Evolutionary conservation across 1,140 invertebrate genomes (phyloP).

Genomic region (Drosophila tani): DNA sequence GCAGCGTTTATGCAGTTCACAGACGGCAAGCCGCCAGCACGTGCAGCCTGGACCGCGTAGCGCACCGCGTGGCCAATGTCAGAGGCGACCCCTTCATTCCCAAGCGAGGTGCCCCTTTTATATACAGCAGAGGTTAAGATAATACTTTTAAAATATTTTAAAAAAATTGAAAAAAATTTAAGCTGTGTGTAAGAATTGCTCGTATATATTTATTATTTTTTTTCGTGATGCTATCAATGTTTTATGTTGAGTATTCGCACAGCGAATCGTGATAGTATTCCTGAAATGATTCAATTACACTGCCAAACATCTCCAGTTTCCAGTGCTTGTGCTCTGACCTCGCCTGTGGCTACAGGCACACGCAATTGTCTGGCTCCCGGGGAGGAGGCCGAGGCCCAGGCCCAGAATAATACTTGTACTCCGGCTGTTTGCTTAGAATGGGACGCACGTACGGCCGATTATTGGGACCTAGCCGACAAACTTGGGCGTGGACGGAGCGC

Average conservation of each 20-base stretch:
- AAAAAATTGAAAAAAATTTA: too few relatives aligned
- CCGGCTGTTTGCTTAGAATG: conserved; percentile 58
- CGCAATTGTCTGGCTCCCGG: conserved; percentile 19
- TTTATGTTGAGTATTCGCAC: not conserved
- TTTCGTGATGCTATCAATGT: too few relatives aligned
- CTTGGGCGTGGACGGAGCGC: conserved; percentile 30
- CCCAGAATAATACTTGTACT: conserved; percentile 30
- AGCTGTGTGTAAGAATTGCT: too few relatives aligned
- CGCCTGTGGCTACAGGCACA: conserved; percentile 5
- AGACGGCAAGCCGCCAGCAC: conserved; percentile 46
- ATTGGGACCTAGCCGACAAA: conserved; percentile 63
- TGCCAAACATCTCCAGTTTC: not conserved
- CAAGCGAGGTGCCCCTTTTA: not conserved
- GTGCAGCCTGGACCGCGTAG: conserved; percentile 55
- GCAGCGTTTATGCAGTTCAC: conserved; percentile 75
- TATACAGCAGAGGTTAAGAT: not conserved
- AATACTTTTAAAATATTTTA: not conserved
- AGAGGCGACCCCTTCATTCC: conserved; percentile 27
- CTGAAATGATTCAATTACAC: not conserved
- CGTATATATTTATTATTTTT: too few relatives aligned
- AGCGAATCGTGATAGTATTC: not conserved
- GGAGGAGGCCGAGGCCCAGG: conserved; percentile 4
- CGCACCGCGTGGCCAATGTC: conserved; percentile 58
- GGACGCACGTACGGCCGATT: conserved; percentile 73
- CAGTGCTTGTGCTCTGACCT: conserved; percentile 13